Base-by-base conservation (phyloP, 2,113 vertebrate species). In the Myrmophylax atrothorax region DNA sequence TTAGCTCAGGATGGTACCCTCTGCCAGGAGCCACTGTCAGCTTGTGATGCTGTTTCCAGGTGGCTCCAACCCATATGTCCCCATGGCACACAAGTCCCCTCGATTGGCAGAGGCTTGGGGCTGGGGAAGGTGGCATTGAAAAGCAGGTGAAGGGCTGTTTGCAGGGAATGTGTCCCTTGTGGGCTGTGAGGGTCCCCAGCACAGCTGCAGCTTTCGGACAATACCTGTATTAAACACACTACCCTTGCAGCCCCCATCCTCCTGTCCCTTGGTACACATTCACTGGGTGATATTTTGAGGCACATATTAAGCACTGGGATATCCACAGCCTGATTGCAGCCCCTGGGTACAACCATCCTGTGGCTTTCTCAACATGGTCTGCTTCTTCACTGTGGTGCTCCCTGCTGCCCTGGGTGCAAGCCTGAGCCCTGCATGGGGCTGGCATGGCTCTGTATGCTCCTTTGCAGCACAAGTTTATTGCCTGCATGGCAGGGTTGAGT, bases 301-400 rank as follows among this genome's bases (percentile, higher is more conserved):
- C 28, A 38, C 0, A 0, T 18, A 12, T 12, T 42, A 46, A 55
- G 12, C 35, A n/a, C 31, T 0, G 0, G 15, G 40, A 46, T 18
- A 77, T 56, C 18, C 53, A 49, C n/a, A 58, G 6, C 3, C 4
- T 23, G n/a, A 49, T 6, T 69, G 22, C 58, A 66, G 31, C 56
- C 67, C 58, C 55, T 66, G 46, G 29, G 25, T 50, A 40, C 26
- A 46, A 6, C 29, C 18, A 4, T 31, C 6, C 46, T 42, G 12
- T 7, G 26, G 14, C 20, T 62, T 87, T 67, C 47, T 80, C n/a
- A 24, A 2, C 1, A 0, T 16, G 50, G 31, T 47, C 25, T 75
- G 50, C 20, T 88, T 9, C 47, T 86, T 64, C 24, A 14, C 26
- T 64, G 33, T 42, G 44, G 35, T 59, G 25, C 35, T 82, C 33